Conservation (phyloP, 2,797 vertebrate species). For the Enteromius anoplus region DNA sequence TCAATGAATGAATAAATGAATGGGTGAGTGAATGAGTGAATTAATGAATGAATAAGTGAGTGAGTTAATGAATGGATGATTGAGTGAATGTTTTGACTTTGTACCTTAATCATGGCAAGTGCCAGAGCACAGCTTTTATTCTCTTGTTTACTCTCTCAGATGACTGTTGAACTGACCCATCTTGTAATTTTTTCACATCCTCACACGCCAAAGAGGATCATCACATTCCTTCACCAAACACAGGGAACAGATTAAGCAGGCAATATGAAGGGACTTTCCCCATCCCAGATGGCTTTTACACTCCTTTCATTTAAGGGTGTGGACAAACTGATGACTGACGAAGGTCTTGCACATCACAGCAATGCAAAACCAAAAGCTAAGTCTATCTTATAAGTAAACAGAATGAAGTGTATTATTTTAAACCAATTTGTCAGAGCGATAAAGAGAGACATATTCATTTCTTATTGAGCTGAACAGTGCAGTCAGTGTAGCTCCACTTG, state of each 20-base stretch:
- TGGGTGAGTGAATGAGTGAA: too few relatives aligned
- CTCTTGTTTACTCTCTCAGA: neutral
- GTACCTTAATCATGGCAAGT: neutral
- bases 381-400: neutral
- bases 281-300: slow-evolving; percentile 32
- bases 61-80: neutral
- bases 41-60: neutral
- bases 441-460: neutral
- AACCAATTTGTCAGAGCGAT: neutral
- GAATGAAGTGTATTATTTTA: neutral
- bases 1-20: too few relatives aligned
- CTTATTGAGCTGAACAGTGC: neutral
- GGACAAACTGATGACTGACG: slow-evolving; percentile 25
- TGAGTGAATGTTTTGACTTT: neutral
- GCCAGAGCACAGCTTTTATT: neutral
- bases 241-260: slow-evolving; percentile 17
- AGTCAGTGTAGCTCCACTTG: neutral
- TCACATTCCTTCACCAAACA: slow-evolving; percentile 18
- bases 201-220: slow-evolving; percentile 1
- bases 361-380: neutral
- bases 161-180: neutral
- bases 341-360: slow-evolving; percentile 10
- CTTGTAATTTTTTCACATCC: neutral
- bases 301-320: slow-evolving; percentile 28
- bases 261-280: slow-evolving; percentile 28